Base-by-base conservation (phyloP, 2,797 vertebrate species). In the Urophycis tenuis region DNA sequence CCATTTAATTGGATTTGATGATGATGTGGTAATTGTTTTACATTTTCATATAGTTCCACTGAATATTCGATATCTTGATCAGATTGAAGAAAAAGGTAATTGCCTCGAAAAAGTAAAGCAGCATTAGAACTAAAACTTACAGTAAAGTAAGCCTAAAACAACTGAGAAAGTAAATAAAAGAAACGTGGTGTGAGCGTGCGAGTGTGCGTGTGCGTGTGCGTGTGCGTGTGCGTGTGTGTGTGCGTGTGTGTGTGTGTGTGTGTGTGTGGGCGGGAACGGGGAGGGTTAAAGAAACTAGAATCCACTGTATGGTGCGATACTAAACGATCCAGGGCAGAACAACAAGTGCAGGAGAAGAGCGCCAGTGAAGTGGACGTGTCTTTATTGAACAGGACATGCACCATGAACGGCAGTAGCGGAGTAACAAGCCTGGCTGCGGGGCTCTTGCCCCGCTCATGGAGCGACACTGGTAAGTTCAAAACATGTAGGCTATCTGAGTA, bases 351-450 rank as follows among this genome's bases (percentile, higher is more conserved):
- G 36, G 2, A 45, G 11, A 45, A 45, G 41, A 3, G 19, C 36
- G 36, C 36, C 8, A 39, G 36, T n/a, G n/a, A n/a, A n/a, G n/a
- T n/a, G n/a, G 39, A 41, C 11, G 39, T 14, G 45, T 49, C 19
- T 60, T 7, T 7, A n/a, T 60, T n/a, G 49, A 2, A 25, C 10
- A 10, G 53, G 53, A 60, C 79, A 89, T 89, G 89, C 87, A 87
- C 76, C 81, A 90, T 89, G 89, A 88, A 89, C 82, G 82, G 77
- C 80, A 88, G 80, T 33, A 83, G 70, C 78, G 86, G 85, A 83
- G 22, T 22, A 4, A 60, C 22, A 22, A 10, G 53, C 22, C 22
- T 10, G 53, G 79, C 35, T 39, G 82, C 72, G 75, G 87, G 81
- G 81, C 77, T 86, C 3, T 81, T 80, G 81, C 79, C 87, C 74